These are phyloP conservation scores for Clavelina lepadiformis DNA, from an alignment of 23 tunicate species.

Conservation along the genomic window DNA sequence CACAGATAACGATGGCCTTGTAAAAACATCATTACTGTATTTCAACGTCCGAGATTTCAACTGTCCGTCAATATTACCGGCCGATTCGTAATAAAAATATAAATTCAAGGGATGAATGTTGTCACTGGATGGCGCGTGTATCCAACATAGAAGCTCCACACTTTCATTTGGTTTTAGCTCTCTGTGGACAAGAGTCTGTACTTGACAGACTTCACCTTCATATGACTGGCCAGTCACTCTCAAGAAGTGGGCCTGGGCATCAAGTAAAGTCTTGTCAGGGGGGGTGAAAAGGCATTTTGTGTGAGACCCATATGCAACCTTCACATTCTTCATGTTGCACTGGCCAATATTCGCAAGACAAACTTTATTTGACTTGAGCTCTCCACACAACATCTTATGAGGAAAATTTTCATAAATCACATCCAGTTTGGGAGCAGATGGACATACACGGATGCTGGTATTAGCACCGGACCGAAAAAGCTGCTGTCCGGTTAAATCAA, in stretches of 20 bases:
- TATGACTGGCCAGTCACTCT: not conserved
- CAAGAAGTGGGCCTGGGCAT: slow-evolving; percentile 24
- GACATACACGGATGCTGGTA: slow-evolving; percentile 20
- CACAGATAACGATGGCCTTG: slow-evolving; percentile 6
- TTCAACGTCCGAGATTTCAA: slow-evolving; percentile 14
- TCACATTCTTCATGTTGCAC: slow-evolving; percentile 16
- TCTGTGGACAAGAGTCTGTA: slow-evolving; percentile 17
- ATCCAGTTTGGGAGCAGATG: slow-evolving; percentile 51
- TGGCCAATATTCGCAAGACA: slow-evolving; percentile 50
- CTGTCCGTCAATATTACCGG: not conserved
- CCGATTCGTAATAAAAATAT: slow-evolving; percentile 41
- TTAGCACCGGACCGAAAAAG: slow-evolving; percentile 24
- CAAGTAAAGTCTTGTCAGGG: slow-evolving; percentile 1
- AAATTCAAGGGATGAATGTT: slow-evolving; percentile 6
- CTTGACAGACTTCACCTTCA: not conserved
- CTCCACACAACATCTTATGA: slow-evolving; percentile 33
- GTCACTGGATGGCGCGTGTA: slow-evolving; percentile 17
- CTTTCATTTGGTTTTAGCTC: slow-evolving; percentile 15
- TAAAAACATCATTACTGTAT: slow-evolving; percentile 10
- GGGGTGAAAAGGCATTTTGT: slow-evolving; percentile 25
- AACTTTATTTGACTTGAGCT: slow-evolving; percentile 25
- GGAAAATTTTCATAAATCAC: slow-evolving; percentile 27
- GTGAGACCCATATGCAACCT: slow-evolving; percentile 34
- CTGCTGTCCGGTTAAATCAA: slow-evolving; percentile 42
- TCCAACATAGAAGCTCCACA: slow-evolving; percentile 18